Conservation (phyloP, 1,140 invertebrate genomes). For the Drosophila paulistorum region DNA sequence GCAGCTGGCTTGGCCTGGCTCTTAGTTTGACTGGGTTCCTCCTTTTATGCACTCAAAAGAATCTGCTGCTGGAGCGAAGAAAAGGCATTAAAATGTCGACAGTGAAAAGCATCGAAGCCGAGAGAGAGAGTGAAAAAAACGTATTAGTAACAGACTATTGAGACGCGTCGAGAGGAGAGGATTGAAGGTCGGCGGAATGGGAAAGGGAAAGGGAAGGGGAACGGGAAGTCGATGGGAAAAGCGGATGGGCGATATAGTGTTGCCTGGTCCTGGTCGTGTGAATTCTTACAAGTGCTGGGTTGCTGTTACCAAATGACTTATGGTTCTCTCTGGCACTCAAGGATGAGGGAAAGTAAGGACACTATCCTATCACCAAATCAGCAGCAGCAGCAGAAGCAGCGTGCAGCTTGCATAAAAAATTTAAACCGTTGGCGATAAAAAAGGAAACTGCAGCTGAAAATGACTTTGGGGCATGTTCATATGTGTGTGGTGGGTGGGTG, state of each 20-base stretch:
- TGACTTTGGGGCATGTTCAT: slow-evolving; percentile 62
- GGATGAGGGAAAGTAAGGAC: slow-evolving; percentile 22
- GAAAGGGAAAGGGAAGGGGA: slow-evolving; percentile 1
- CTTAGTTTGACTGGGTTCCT: slow-evolving; percentile 9
- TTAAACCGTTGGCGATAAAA: slow-evolving; percentile 74
- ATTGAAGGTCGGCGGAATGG: background rate
- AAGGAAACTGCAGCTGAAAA: slow-evolving; percentile 56
- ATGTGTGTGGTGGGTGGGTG: slow-evolving; percentile 22
- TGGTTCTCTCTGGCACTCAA: slow-evolving; percentile 59
- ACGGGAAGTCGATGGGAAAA: slow-evolving; percentile 25
- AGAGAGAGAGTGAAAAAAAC: slow-evolving; percentile 40
- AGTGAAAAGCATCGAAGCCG: slow-evolving; percentile 49
- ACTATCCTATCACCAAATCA: slow-evolving; percentile 79
- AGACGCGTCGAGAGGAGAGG: slow-evolving; percentile 53
- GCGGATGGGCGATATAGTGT: background rate
- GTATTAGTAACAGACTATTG: slow-evolving; percentile 81
- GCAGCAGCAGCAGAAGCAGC: slow-evolving; percentile 59
- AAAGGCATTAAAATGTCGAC: slow-evolving; percentile 78
- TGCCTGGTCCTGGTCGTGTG: slow-evolving; percentile 49
- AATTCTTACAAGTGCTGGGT: slow-evolving; percentile 67
- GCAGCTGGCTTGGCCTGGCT: slow-evolving; percentile 42
- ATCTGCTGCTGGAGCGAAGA: slow-evolving; percentile 60
- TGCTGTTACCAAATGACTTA: slow-evolving; percentile 71
- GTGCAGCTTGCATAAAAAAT: slow-evolving; percentile 73
- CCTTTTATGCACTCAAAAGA: slow-evolving; percentile 78